phyloP scores from a whole-genome alignment of 2,113 vertebrate genomes.

The Microtus montanus region DNA sequence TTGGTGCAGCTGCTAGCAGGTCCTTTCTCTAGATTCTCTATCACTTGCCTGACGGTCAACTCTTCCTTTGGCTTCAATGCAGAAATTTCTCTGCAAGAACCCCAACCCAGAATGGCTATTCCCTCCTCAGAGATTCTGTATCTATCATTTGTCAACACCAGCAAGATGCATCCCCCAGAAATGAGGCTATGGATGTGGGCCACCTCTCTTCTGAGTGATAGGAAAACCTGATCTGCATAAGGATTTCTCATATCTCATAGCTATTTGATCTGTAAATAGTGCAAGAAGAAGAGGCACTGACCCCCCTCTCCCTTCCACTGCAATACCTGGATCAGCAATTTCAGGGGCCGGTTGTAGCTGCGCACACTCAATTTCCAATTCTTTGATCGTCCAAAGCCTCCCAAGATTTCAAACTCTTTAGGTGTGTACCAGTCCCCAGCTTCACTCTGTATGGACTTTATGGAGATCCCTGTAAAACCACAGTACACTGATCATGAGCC shows the following conservation, averaged over 20 bases:
- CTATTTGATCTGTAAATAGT: neutral
- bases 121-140: neutral
- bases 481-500: neutral
- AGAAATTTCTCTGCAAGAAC: neutral
- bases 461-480: neutral
- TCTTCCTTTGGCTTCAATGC: neutral
- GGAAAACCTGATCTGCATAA: neutral
- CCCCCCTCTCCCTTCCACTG: no score
- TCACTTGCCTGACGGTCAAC: neutral
- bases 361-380: conserved; percentile 39
- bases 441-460: conserved; percentile 4
- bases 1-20: neutral
- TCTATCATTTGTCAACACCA: no score
- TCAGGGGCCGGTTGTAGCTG: neutral
- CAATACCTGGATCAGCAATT: no score
- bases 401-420: conserved; percentile 58
- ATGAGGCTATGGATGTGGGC: neutral
- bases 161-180: neutral
- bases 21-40: neutral
- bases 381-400: neutral
- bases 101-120: neutral
- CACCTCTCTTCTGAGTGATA: neutral
- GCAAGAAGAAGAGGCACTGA: neutral
- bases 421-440: conserved; percentile 33
- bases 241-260: neutral